phyloP scores from a whole-genome alignment of 2,797 vertebrate species.

The Gymnodraco acuticeps region DNA sequence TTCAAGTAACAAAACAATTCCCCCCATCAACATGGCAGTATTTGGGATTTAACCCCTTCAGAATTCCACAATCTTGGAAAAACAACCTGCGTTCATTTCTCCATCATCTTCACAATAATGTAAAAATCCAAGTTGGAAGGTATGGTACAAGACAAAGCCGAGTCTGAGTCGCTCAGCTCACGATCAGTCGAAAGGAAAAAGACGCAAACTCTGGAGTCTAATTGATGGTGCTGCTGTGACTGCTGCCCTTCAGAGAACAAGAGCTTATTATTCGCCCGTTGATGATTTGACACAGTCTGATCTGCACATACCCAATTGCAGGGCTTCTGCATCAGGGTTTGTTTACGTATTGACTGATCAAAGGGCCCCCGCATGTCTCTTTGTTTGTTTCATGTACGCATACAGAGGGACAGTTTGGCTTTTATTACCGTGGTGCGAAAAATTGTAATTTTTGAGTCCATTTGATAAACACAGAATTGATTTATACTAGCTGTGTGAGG shows the following conservation, averaged over 20 bases:
- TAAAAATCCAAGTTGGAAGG: conserved; percentile 61
- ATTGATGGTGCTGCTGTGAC: conserved; percentile 82
- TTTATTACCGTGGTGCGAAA: conserved; percentile 60
- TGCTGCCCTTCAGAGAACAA: conserved; percentile 80
- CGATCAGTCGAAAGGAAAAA: conserved; percentile 67
- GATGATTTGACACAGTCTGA: conserved; percentile 85
- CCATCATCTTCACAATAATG: conserved; percentile 59
- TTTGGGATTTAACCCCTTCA: conserved; percentile 50
- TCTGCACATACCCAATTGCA: conserved; percentile 73
- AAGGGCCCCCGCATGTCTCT: conserved; percentile 75
- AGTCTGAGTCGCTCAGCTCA: conserved; percentile 61
- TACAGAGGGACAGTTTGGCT: conserved; percentile 75
- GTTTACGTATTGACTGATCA: conserved; percentile 85
- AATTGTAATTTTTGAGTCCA: conserved; percentile 68
- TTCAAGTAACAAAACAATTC: conserved; percentile 31
- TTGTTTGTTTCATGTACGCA: conserved; percentile 81
- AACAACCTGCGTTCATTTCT: conserved; percentile 46
- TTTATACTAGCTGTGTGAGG: conserved; percentile 32
- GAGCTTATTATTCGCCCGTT: conserved; percentile 78
- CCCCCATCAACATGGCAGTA: conserved; percentile 43
- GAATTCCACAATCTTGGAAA: conserved; percentile 38
- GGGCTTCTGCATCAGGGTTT: conserved; percentile 78
- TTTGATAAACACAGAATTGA: conserved; percentile 63
- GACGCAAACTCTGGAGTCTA: conserved; percentile 70
- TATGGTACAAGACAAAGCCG: conserved; percentile 54